Evolutionary conservation across 1,140 invertebrate genomes (phyloP).

Genomic region (Drosophila elegans): DNA sequence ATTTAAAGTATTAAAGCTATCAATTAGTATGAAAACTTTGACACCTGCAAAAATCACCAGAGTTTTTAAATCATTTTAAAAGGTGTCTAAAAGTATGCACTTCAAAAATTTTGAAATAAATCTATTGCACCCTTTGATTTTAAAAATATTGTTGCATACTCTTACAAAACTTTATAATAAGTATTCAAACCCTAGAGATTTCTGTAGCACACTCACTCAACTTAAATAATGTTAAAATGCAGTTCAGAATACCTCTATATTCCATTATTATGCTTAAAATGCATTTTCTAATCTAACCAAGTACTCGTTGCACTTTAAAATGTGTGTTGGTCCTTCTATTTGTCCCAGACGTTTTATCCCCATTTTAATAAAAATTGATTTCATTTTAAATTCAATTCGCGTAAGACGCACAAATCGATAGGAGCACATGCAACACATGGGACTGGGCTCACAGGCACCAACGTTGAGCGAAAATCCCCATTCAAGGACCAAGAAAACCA

Average conservation of each 20-base stretch:
- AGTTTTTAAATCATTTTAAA: too few relatives aligned
- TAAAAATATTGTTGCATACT: background rate
- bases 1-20: background rate
- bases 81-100: too few relatives aligned
- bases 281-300: background rate
- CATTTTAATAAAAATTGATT: conserved; percentile 33
- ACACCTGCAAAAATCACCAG: too few relatives aligned
- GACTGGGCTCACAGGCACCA: conserved; percentile 14
- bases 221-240: too few relatives aligned
- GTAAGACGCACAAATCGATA: conserved; percentile 47
- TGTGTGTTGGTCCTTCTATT: background rate
- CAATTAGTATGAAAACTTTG: too few relatives aligned
- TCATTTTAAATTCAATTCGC: conserved; percentile 61
- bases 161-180: too few relatives aligned
- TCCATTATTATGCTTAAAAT: background rate
- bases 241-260: too few relatives aligned
- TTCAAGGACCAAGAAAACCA: conserved; percentile 41
- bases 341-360: background rate
- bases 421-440: conserved; percentile 67
- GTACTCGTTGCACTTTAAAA: background rate
- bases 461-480: conserved; percentile 26
- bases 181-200: too few relatives aligned
- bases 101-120: too few relatives aligned
- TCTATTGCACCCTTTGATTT: background rate
- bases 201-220: too few relatives aligned